Base-by-base conservation (phyloP, 2,888 invertebrate genomes). In the Gymnosoma rotundatum region DNA sequence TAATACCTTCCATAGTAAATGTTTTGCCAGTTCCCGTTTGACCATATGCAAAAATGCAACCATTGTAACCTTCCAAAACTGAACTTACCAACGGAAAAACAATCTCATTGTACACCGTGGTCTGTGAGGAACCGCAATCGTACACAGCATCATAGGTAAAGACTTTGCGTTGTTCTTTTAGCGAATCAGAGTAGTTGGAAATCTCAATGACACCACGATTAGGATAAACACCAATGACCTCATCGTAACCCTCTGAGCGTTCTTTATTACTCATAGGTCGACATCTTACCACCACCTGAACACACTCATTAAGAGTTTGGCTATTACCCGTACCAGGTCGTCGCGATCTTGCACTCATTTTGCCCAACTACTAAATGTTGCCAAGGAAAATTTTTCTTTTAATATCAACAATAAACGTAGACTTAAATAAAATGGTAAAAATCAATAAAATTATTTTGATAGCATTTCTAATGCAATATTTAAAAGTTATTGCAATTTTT, bases 81-180 rank as follows among this genome's bases (percentile, higher is more conserved):
- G 98, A 98, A 86, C 98, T 96, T 25, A 99, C 98, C 88, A 99
- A 93, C 0, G 98, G 98, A 64, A 98, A 95, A 75, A 99, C 98
- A 87, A 98, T 97, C 92, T 99, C 98, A 92, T 98, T 98, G 93
- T 99, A 99, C 36, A 99, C 93, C 87, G 97, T 97, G 89, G 96
- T 95, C 91, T 99, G 99, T 88, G 95, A 95, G 1, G 98, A 97
- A 88, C 95, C 95, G 86, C 89, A 89, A 93, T 98, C 98, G 93
- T 99, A 99, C 8, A 99, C 98, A 45, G 98, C 97, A 93, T 99
- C 99, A 93, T 98, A 99, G 0, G 99, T 98, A 93, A 99, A 99
- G 87, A 96, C 95, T 93, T 99, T 99, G 87, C 97, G 97, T 89
- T 95, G 95, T 70, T 96, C 96, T 89, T 94, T 93, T 25, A 93